A percentile compares a stretch with the other conserved stretches of the same genome.
These are phyloP conservation scores for Julus scanicus DNA, from an alignment of 2,888 invertebrate species.

Conservation along the genomic window DNA sequence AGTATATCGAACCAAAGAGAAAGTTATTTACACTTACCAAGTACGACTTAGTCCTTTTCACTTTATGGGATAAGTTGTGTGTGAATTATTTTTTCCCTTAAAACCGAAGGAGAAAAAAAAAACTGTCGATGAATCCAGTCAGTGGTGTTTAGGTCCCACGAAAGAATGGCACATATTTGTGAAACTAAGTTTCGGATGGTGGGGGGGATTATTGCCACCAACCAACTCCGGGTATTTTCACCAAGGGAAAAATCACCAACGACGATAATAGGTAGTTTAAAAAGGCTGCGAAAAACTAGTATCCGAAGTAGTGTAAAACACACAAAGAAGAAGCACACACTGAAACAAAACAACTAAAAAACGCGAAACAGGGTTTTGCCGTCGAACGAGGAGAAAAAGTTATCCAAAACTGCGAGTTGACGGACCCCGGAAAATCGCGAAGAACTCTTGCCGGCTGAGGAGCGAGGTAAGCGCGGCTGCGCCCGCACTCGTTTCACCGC, in stretches of 20 bases:
- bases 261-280: neutral
- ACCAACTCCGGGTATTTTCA: neutral
- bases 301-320: neutral
- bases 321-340: neutral
- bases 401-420: neutral
- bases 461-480: constrained; percentile 20
- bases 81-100: no score
- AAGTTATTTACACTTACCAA: neutral
- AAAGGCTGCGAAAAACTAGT: neutral
- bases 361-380: neutral
- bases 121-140: neutral
- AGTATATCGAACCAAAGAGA: neutral
- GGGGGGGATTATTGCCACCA: neutral
- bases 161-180: neutral
- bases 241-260: neutral
- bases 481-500: neutral
- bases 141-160: constrained; percentile 11
- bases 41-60: neutral
- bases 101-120: no score
- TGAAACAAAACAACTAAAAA: neutral
- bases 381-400: neutral
- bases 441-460: neutral
- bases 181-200: neutral
- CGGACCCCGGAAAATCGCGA: neutral
- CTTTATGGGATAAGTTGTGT: no score